Evolutionary conservation across 2,113 vertebrate species (phyloP), one percentile per base, ranked within the genome.

Genomic region (Murina feae): DNA sequence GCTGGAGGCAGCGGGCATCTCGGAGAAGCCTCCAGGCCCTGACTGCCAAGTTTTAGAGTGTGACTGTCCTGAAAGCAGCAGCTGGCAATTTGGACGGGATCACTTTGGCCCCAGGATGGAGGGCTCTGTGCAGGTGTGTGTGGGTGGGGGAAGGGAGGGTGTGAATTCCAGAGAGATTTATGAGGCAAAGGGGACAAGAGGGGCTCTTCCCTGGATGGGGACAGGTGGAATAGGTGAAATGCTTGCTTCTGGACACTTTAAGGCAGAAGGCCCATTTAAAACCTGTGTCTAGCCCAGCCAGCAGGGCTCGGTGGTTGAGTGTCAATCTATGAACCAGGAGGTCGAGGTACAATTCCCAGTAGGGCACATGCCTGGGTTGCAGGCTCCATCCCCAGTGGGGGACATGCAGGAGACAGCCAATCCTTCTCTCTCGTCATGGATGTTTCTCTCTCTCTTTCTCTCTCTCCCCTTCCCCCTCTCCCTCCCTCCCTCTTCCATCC

Each of bases 1-100:
- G 0, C 12, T 1, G 1, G 82, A 42, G 66, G 71, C 30, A 4
- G 9, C 1, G 30, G 28, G 17, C 16, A 10, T 5, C 30, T 7
- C 3, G 18, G 47, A 30, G 72, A 53, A 83, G 71, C 86, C 32
- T 12, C 6, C n/a, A 16, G 8, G 32, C 49, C 68, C 63, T 25
- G 20, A 39, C 6, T 0, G 17, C 18, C 28, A 14, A 71, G 32
- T 13, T 53, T 79, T 18, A 28, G 30, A 63, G 20, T 13, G 6
- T 17, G 55, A 53, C 37, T 18, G 9, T 55, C 35, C 68, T 10
- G 17, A 51, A 37, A 47, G 66, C 55, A 21, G 25, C 47, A 2
- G 30, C 18, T 11, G 20, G 23, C 28, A 44, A 32, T 58, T 39
- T 39, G 9, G 68, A 10, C 0, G 1, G 79, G 32, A 51, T 65